Conservation (phyloP, 2,888 invertebrate species). For the Coecobrya sp. region DNA sequence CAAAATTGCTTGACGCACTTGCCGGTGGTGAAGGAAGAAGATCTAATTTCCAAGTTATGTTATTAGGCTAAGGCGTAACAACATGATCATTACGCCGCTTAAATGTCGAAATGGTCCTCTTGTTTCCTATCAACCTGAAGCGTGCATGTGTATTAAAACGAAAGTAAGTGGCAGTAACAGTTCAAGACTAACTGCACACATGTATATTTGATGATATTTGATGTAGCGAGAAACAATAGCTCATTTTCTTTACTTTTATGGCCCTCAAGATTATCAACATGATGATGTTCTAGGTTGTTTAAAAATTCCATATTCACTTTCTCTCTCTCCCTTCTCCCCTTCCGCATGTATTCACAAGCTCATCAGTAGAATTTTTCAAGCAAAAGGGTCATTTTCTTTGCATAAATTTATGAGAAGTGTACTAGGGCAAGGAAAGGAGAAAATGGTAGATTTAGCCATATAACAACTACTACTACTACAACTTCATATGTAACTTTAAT, state of each 20-base stretch:
- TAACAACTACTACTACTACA: slow-evolving; percentile 36
- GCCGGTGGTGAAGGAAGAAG: neutral
- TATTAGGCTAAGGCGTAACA: neutral
- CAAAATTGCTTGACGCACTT: neutral
- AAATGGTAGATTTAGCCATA: slow-evolving; percentile 1
- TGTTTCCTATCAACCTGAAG: neutral
- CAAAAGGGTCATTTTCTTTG: slow-evolving; percentile 75
- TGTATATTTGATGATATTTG: slow-evolving; percentile 27
- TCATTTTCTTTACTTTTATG: slow-evolving; percentile 58
- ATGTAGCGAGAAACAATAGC: slow-evolving; percentile 35
- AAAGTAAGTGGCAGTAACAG: neutral
- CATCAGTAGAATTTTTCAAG: slow-evolving; percentile 65
- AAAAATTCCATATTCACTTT: slow-evolving; percentile 56
- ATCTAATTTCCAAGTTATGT: neutral
- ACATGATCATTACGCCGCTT: neutral
- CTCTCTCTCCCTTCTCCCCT: neutral
- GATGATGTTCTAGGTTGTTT: neutral
- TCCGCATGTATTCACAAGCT: slow-evolving; percentile 38
- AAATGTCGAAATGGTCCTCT: neutral
- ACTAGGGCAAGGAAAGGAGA: neutral
- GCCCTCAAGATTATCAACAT: slow-evolving; percentile 51
- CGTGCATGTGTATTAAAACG: neutral
- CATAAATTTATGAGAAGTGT: slow-evolving; percentile 68
- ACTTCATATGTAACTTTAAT: slow-evolving; percentile 36
- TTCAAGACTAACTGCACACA: slow-evolving; percentile 33